Evolutionary conservation across 2,888 invertebrate species (phyloP), one percentile per base, ranked within the genome.

Genomic region (Smittia sp.): DNA sequence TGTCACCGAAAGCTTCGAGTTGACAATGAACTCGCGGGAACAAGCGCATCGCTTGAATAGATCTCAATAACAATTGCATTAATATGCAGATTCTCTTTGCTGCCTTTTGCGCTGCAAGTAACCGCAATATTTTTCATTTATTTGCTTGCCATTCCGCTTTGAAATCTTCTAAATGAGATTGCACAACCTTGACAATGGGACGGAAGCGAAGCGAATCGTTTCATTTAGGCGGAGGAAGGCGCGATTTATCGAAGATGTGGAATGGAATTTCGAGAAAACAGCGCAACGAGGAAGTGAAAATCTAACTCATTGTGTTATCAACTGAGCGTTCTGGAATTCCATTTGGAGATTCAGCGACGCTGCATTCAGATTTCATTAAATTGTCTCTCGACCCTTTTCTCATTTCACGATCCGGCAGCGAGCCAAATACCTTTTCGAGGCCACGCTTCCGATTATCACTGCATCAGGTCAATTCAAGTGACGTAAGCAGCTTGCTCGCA

Each of bases 181-280:
- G 38, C 38, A 46, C 38, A 62, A 72, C 72, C 58, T 72, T 72
- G 72, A 72, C 72, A 72, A 72, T 72, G 62, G 58, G 63, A 62
- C 22, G 58, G 72, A 72, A 72, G 52, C 24, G 46, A n/a, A 58
- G n/a, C n/a, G 58, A 22, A 58, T 46, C 32, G 32, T n/a, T 46
- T n/a, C 46, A 46, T 46, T 46, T 46, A 25, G 41, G 24, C 68
- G 41, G 39, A 68, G 24, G 20, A 41, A 52, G 18, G 27, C 58
- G 58, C 58, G 58, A 58, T 58, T 72, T 39, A 72, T 72, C 72
- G 58, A 20, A 58, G 20, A 72, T 69, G 24, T 27, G 52, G 25
- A 69, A 69, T 54, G 54, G 54, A 54, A 52, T 54, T 67, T 13
- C 32, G 1, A 41, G 39, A 15, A 41, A 20, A 66, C 18, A 66